Evolutionary conservation across 2,113 vertebrate species (phyloP).

Genomic region (Gulo gulo): DNA sequence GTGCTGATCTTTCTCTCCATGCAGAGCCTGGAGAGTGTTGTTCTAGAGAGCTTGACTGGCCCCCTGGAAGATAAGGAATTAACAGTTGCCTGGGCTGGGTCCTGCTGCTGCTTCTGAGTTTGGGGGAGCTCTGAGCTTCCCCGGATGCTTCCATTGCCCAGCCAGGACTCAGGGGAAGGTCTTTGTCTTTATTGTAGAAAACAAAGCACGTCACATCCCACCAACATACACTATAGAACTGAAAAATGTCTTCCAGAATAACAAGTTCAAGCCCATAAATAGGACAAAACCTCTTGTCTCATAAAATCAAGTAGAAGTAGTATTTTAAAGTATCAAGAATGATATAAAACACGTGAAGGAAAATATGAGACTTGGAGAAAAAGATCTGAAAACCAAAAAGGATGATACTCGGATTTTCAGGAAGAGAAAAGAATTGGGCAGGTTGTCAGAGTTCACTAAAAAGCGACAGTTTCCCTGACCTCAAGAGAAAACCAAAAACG

Average conservation of each 20-base stretch:
- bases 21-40: too few species aligned
- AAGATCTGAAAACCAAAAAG: background rate
- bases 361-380: background rate
- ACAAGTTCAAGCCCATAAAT: background rate
- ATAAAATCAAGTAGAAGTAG: background rate
- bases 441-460: background rate
- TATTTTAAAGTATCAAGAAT: background rate
- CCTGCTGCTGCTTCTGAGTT: too few species aligned
- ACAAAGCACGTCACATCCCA: background rate
- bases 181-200: background rate
- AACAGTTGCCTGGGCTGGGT: background rate
- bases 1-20: background rate
- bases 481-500: background rate
- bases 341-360: background rate
- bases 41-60: background rate
- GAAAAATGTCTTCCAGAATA: background rate
- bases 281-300: background rate
- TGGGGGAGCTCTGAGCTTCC: background rate
- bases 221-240: background rate
- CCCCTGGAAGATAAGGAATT: background rate
- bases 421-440: background rate
- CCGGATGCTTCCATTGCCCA: fast-evolving
- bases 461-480: background rate
- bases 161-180: background rate
- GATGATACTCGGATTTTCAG: background rate